phyloP scores from a whole-genome alignment of 2,797 vertebrate genomes.

The Squalus acanthias region DNA sequence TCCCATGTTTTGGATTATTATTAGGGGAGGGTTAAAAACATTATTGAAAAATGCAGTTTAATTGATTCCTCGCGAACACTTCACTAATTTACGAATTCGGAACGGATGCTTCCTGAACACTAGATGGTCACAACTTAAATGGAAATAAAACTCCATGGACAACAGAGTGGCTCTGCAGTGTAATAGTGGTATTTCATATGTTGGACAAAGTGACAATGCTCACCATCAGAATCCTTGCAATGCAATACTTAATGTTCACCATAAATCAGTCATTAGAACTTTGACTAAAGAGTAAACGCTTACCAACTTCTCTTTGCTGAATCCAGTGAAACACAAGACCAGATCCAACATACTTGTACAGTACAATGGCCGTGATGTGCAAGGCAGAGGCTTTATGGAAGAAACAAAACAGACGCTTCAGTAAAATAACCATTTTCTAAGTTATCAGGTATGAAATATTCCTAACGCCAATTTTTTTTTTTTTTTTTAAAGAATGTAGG shows the following conservation, averaged over 20 bases:
- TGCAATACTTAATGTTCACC: rapidly evolving
- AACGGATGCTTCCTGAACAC: not conserved
- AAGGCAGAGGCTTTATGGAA: constrained; percentile 72
- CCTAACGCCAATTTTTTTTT: not conserved
- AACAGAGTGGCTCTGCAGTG: rapidly evolving
- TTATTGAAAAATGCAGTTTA: not conserved
- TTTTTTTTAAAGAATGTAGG: not conserved
- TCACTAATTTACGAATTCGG: not conserved
- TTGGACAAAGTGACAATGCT: not conserved
- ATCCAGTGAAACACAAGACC: constrained; percentile 90
- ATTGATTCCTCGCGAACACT: not conserved
- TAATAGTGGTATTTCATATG: too few relatives aligned
- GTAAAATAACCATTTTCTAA: not conserved
- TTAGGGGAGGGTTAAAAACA: not conserved
- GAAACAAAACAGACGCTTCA: not conserved
- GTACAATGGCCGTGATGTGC: constrained; percentile 84
- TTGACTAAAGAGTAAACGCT: constrained; percentile 50
- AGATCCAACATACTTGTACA: constrained; percentile 86
- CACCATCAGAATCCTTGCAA: not conserved
- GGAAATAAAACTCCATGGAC: not conserved
- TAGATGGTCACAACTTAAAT: not conserved
- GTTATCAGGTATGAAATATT: not conserved
- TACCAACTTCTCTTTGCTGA: constrained; percentile 92
- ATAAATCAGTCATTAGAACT: constrained; percentile 38
- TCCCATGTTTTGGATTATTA: not conserved